phyloP scores from a whole-genome alignment of 2,888 invertebrate species.

The Nineta flava region DNA sequence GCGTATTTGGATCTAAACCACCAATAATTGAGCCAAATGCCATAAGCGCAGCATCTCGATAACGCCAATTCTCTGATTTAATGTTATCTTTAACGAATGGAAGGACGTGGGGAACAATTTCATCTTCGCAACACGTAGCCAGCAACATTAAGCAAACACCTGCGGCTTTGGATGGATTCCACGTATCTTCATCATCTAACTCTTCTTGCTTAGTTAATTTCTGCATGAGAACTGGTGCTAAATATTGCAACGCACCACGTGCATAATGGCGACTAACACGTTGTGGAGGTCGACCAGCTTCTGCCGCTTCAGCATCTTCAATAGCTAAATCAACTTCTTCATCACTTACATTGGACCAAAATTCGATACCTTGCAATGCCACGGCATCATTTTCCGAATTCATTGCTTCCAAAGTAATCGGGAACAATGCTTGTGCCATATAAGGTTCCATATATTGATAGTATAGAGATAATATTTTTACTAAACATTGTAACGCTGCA shows the following conservation, averaged over 20 bases:
- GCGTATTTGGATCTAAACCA: conserved; percentile 70
- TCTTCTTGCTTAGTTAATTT: conserved; percentile 95
- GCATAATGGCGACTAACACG: conserved; percentile 91
- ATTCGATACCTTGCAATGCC: conserved; percentile 96
- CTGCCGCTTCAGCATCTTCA: conserved; percentile 86
- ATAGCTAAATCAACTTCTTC: conserved; percentile 94
- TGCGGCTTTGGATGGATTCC: conserved; percentile 99
- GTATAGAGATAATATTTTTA: conserved; percentile 93
- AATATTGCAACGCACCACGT: conserved; percentile 89
- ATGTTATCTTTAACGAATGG: conserved; percentile 96
- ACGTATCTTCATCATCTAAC: conserved; percentile 94
- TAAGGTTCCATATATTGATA: conserved; percentile 99
- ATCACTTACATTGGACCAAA: conserved; percentile 99
- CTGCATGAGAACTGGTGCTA: conserved; percentile 86
- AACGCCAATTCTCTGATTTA: conserved; percentile 81
- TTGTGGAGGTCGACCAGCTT: conserved; percentile 82
- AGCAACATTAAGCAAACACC: conserved; percentile 97
- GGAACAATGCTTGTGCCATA: conserved; percentile 95
- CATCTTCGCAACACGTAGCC: conserved; percentile 94
- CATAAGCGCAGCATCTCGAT: conserved; percentile 93
- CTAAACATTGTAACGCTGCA: conserved; percentile 94
- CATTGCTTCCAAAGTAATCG: conserved; percentile 97
- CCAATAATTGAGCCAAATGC: conserved; percentile 40
- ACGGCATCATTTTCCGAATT: conserved; percentile 92
- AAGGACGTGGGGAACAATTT: conserved; percentile 86